phyloP scores from a whole-genome alignment of 2,888 invertebrate genomes.

The Scelioninae gen. 2 region DNA sequence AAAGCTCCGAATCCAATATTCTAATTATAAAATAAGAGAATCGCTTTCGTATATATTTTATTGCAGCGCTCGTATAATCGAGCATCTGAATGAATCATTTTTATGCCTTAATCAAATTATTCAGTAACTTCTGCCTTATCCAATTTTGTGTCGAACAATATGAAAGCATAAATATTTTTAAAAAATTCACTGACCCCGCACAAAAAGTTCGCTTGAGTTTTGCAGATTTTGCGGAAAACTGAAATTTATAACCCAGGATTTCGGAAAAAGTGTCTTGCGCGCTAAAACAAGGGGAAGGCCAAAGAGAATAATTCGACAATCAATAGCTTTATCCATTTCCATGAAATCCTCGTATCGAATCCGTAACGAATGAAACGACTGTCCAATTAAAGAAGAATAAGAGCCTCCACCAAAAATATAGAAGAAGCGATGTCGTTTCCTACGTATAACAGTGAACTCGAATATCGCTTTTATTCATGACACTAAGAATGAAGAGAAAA shows the following conservation, averaged over 20 bases:
- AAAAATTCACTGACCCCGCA: conserved; percentile 31
- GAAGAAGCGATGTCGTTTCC: no score
- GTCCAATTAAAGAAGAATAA: conserved; percentile 45
- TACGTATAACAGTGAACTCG: conserved; percentile 15
- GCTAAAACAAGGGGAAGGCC: conserved; percentile 29
- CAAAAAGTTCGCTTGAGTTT: conserved; percentile 3
- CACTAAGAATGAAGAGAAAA: conserved; percentile 21
- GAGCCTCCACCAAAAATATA: conserved; percentile 25
- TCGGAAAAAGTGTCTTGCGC: conserved; percentile 40
- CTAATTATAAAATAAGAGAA: not conserved
- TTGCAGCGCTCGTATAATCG: not conserved
- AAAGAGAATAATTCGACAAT: conserved; percentile 50
- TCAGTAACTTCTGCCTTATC: conserved; percentile 15
- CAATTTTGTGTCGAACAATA: conserved; percentile 38
- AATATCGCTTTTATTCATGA: conserved; percentile 37
- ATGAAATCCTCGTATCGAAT: conserved; percentile 32
- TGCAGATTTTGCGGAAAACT: conserved; percentile 30
- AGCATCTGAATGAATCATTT: conserved; percentile 1
- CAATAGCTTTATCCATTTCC: conserved; percentile 46
- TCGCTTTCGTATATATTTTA: conserved; percentile 1
- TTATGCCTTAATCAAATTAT: conserved; percentile 21
- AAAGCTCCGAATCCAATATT: not conserved
- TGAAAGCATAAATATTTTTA: conserved; percentile 32
- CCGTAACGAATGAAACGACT: conserved; percentile 34
- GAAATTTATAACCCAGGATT: conserved; percentile 39